Conservation (phyloP, 2,113 vertebrate species). For the mouse (Mus musculus) region GRCm39 chr14:54706001-54706500, state of each 20-base stretch:
- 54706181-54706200: slow-evolving; percentile 95
- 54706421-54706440: not conserved
- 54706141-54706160: slow-evolving; percentile 94
- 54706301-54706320: not conserved
- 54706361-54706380: not conserved
- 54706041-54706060: slow-evolving; percentile 95
- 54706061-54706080: slow-evolving; percentile 94
- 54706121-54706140: slow-evolving; percentile 94
- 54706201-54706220: slow-evolving; percentile 95
- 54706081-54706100: slow-evolving; percentile 94
- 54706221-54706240: slow-evolving; percentile 90
- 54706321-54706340: not conserved
- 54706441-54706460: not conserved
- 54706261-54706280: not conserved
- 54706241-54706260: not conserved
- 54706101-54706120: slow-evolving; percentile 91
- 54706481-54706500: slow-evolving; percentile 88
- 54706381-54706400: not conserved
- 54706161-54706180: slow-evolving; percentile 92
- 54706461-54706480: not conserved
- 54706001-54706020: slow-evolving; percentile 91
- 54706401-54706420: not conserved
- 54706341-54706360: not conserved
- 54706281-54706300: rapidly evolving
- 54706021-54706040: slow-evolving; percentile 93